A percentile compares a stretch with the other conserved stretches of the same genome.
These are phyloP conservation scores for Charaxes varanes DNA, from an alignment of 1,140 invertebrate genomes.

Conservation along the genomic window DNA sequence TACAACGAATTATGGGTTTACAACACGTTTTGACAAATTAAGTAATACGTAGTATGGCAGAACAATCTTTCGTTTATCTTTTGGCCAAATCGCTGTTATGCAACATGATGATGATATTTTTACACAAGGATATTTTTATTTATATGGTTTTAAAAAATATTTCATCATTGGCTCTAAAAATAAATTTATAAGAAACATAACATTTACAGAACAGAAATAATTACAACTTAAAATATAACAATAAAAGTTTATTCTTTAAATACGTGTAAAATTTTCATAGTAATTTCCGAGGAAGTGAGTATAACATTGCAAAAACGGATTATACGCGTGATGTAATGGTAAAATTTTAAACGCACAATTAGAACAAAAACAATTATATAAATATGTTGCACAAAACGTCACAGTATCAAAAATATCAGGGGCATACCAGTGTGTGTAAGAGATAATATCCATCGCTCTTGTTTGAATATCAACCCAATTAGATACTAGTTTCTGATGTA, in stretches of 20 bases:
- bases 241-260: no score
- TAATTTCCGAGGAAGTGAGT: conserved; percentile 4
- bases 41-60: no score
- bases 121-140: no score
- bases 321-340: not conserved
- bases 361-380: conserved; percentile 5
- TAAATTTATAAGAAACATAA: no score
- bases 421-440: conserved; percentile 6
- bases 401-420: conserved; percentile 9
- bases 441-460: conserved; percentile 8
- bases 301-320: conserved; percentile 1
- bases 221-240: no score
- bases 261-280: conserved; percentile 6
- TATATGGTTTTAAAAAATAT: no score
- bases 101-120: no score
- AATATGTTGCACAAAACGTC: conserved; percentile 9
- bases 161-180: no score
- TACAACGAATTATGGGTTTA: conserved; percentile 3
- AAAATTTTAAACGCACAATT: conserved; percentile 1
- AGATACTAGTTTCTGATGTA: conserved; percentile 4
- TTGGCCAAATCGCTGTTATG: no score
- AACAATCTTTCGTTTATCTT: no score
- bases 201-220: no score
- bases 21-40: not conserved
- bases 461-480: conserved; percentile 1